These are phyloP conservation scores for Drosophila kikkawai DNA, from an alignment of 1,140 invertebrate species.

Conservation along the genomic window DNA sequence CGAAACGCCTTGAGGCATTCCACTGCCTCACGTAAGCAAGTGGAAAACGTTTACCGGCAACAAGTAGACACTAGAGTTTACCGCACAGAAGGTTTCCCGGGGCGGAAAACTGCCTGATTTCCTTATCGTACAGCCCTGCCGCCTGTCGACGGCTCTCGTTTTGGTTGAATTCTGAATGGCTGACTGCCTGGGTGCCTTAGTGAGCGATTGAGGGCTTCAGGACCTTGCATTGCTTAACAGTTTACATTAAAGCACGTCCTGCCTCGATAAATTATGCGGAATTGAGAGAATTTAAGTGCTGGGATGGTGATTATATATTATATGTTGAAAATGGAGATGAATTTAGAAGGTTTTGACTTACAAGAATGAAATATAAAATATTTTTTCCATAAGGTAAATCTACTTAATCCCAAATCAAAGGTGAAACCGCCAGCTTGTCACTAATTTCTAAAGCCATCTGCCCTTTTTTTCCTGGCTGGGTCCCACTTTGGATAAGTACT, in stretches of 20 bases:
- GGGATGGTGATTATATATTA: not conserved
- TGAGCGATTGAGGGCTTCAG: slow-evolving; percentile 27
- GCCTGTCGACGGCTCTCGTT: slow-evolving; percentile 47
- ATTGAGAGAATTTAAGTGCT: not conserved
- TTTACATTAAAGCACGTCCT: slow-evolving; percentile 20
- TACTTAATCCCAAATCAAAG: not conserved
- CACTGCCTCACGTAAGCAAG: slow-evolving; percentile 13
- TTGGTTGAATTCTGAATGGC: slow-evolving; percentile 51
- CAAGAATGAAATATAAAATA: too few relatives aligned
- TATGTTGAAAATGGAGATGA: not conserved
- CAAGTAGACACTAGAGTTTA: slow-evolving; percentile 59
- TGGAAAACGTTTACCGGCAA: slow-evolving; percentile 66
- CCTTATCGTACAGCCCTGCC: slow-evolving; percentile 13
- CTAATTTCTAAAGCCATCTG: not conserved
- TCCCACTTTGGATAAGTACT: slow-evolving; percentile 16
- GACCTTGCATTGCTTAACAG: slow-evolving; percentile 36
- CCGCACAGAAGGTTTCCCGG: slow-evolving; percentile 8
- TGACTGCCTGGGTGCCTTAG: slow-evolving; percentile 39
- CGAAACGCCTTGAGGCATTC: slow-evolving; percentile 27
- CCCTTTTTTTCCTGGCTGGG: not conserved
- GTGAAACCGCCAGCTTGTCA: not conserved
- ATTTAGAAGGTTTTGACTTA: not conserved
- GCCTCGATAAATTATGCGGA: slow-evolving; percentile 54
- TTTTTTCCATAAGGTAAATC: not conserved
- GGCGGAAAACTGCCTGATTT: slow-evolving; percentile 18